Base-by-base conservation (phyloP, 2,113 vertebrate genomes). In the Oreochromis aureus region DNA sequence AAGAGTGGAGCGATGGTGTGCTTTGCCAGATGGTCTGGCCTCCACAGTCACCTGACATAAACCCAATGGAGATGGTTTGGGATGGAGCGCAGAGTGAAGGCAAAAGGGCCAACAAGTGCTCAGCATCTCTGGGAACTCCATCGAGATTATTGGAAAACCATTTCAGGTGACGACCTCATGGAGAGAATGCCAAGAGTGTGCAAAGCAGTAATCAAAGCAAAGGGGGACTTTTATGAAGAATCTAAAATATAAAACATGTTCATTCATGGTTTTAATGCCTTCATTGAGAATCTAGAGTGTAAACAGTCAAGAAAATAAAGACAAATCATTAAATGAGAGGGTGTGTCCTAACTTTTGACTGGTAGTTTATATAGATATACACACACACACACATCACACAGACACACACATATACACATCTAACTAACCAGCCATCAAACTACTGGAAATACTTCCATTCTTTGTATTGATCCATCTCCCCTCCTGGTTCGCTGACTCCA, bases 391-490 rank as follows among this genome's bases (percentile, higher is more conserved):
- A 39, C 13, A 46, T 24, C 32, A 66, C 10, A 66, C 1, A 66
- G 5, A 41, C 2, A 61, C 61, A 39, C 6, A 36, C 2, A 66
- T 2, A 12, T 6, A 63, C 61, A 66, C 2, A 1, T 13, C 10
- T 22, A 39, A n/a, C 61, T 66, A 66, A 66, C 61, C 22, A 46
- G 44, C 56, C 79, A 92, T 91, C 84, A 85, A 89, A 83, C 76
- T 53, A 81, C 83, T 86, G 83, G 82, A 91, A 91, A 87, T 58
- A 90, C 82, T 92, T 86, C 84, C 81, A 61, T 89, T 89, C 78
- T 71, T 76, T 41, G 19, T 91, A 94, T 92, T 88, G 90, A 93
- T 87, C 84, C 66, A 36, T 16, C 71, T 71, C 69, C 48, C 48
- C 48, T 53, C 22, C 22, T 22, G 30, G 18, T 6, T 41, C 13